phyloP scores from a whole-genome alignment of 1,140 invertebrate genomes.

The Drosophila funebris region DNA sequence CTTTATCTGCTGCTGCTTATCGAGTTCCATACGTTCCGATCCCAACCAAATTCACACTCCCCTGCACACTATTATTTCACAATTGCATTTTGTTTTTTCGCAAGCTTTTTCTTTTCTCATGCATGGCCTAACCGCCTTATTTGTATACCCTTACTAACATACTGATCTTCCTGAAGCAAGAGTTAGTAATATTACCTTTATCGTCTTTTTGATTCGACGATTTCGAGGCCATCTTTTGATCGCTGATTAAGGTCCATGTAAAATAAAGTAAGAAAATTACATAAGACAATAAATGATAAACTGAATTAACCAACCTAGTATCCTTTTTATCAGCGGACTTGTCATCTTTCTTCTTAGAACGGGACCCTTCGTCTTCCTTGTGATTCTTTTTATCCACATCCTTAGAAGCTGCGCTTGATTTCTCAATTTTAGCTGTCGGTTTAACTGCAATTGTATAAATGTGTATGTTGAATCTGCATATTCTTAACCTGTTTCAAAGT shows the following conservation, averaged over 20 bases:
- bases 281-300: background rate
- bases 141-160: conserved; percentile 45
- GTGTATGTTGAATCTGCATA: background rate
- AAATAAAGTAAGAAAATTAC: background rate
- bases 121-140: conserved; percentile 47
- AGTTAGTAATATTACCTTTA: conserved; percentile 79
- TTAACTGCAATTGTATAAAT: conserved; percentile 52
- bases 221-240: conserved; percentile 66
- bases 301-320: conserved; percentile 42
- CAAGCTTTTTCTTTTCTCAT: conserved; percentile 46
- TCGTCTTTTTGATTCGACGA: conserved; percentile 75
- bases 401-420: conserved; percentile 46
- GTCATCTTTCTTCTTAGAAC: conserved; percentile 76
- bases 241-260: conserved; percentile 27
- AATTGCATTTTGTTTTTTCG: conserved; percentile 40
- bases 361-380: conserved; percentile 53
- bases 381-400: conserved; percentile 64
- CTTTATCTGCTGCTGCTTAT: background rate
- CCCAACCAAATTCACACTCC: conserved; percentile 81
- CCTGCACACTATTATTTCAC: conserved; percentile 49
- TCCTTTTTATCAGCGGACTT: conserved; percentile 77
- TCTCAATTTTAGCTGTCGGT: conserved; percentile 63
- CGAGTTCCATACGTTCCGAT: conserved; percentile 25
- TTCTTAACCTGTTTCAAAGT: background rate
- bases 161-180: conserved; percentile 41